Evolutionary conservation across 2,888 invertebrate species (phyloP).

Genomic region (Platycnemis pennipes): DNA sequence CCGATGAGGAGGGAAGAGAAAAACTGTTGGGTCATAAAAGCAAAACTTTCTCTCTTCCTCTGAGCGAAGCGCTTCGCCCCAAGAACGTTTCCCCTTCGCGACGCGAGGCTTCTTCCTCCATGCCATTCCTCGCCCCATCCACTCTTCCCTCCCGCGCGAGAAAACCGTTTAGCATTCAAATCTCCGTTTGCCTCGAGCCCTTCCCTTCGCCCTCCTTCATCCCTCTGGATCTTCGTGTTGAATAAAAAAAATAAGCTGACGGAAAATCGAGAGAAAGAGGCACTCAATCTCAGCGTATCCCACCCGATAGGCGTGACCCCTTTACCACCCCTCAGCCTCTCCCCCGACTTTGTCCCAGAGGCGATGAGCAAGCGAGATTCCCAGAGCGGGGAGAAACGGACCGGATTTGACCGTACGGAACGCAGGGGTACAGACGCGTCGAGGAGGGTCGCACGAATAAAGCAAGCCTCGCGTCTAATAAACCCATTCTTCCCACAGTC

Average conservation of each 20-base stretch:
- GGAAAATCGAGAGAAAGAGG: background rate
- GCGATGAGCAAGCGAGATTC: too few relatives aligned
- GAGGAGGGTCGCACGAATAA: too few relatives aligned
- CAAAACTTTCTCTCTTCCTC: background rate
- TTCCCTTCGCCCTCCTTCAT: too few relatives aligned
- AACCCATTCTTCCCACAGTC: background rate
- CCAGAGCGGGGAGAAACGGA: too few relatives aligned
- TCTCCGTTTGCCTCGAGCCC: conserved; percentile 35
- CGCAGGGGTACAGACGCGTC: too few relatives aligned
- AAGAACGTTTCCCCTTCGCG: background rate
- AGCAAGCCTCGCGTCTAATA: background rate
- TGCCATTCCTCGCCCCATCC: background rate
- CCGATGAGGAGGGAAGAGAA: background rate
- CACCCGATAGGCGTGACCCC: background rate
- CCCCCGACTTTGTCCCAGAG: too few relatives aligned
- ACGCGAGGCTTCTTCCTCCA: background rate
- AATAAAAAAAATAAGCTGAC: background rate
- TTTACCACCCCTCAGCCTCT: too few relatives aligned
- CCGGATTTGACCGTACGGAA: too few relatives aligned
- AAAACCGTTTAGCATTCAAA: conserved; percentile 61
- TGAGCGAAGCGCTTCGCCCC: background rate
- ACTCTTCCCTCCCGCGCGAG: conserved; percentile 21
- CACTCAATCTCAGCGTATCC: background rate
- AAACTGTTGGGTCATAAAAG: background rate
- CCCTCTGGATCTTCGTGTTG: background rate